Conservation (phyloP, 2,888 invertebrate genomes). For the Tetranychus piercei region DNA sequence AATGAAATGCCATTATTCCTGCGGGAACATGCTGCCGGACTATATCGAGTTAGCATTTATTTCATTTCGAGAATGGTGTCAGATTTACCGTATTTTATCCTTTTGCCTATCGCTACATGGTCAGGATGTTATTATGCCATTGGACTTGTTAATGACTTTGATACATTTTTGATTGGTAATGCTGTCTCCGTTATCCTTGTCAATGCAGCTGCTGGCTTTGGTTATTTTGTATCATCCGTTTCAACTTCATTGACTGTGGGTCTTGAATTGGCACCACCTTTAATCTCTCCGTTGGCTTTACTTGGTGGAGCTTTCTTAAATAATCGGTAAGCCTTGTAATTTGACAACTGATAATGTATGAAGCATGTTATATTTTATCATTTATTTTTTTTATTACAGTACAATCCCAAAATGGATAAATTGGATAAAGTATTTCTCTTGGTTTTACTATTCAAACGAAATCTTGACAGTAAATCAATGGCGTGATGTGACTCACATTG, state of each 20-base stretch:
- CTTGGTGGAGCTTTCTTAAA: conserved; percentile 92
- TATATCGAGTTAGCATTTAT: conserved; percentile 77
- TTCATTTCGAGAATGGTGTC: conserved; percentile 75
- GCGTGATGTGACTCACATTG: conserved; percentile 55
- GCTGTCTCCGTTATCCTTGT: background rate
- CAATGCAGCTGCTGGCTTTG: conserved; percentile 31
- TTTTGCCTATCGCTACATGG: conserved; percentile 63
- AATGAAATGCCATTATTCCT: conserved; percentile 73
- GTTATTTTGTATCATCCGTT: conserved; percentile 74
- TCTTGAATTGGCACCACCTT: conserved; percentile 68
- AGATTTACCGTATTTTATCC: conserved; percentile 62
- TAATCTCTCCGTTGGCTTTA: conserved; percentile 76
- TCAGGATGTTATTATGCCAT: conserved; percentile 70
- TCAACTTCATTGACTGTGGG: conserved; percentile 69
- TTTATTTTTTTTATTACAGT: conserved; percentile 23
- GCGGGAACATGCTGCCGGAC: conserved; percentile 66
- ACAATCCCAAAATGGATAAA: conserved; percentile 60
- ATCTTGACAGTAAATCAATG: conserved; percentile 74
- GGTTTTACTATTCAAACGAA: conserved; percentile 82
- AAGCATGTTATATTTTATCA: no score
- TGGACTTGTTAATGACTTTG: background rate
- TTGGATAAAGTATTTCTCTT: conserved; percentile 71
- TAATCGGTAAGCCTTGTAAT: conserved; percentile 42
- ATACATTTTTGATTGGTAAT: background rate
- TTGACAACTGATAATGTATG: background rate